Conservation (phyloP, 2,113 vertebrate species). For the Sprattus sprattus region DNA sequence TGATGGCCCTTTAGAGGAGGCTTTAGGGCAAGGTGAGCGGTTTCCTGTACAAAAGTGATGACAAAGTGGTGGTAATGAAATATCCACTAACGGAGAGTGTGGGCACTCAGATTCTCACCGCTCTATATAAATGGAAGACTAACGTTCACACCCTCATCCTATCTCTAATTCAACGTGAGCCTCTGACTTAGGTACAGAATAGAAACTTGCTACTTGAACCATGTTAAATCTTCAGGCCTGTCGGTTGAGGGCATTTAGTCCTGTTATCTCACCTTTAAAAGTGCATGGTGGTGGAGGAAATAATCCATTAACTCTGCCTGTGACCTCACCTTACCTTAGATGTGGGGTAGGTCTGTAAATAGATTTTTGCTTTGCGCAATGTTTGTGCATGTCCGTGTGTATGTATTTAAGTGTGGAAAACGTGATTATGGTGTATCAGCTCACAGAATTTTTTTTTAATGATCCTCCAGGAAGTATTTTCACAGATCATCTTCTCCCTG, state of each 20-base stretch:
- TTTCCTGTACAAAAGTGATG: not conserved
- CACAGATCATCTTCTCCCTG: constrained; percentile 17
- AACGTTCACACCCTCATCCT: not conserved
- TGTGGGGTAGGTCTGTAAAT: not conserved
- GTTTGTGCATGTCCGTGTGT: constrained; percentile 9
- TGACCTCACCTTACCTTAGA: constrained; percentile 12
- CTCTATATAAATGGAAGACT: not conserved
- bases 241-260: not conserved
- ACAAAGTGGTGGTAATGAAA: not conserved
- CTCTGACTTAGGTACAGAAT: not conserved
- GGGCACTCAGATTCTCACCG: not conserved
- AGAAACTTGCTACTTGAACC: not conserved
- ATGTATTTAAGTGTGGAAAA: not conserved
- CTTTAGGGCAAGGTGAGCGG: not conserved
- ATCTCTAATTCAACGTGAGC: not conserved
- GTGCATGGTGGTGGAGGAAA: not conserved
- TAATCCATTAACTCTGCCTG: not conserved
- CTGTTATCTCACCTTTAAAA: not conserved
- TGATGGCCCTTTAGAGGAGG: not conserved
- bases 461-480: constrained; percentile 5
- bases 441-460: not conserved
- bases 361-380: not conserved
- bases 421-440: not conserved
- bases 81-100: not conserved
- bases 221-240: not conserved